A percentile compares a stretch with the other conserved stretches of the same genome.
Conservation (phyloP, 1,140 invertebrate genomes). For the Asbolus verrucosus region DNA sequence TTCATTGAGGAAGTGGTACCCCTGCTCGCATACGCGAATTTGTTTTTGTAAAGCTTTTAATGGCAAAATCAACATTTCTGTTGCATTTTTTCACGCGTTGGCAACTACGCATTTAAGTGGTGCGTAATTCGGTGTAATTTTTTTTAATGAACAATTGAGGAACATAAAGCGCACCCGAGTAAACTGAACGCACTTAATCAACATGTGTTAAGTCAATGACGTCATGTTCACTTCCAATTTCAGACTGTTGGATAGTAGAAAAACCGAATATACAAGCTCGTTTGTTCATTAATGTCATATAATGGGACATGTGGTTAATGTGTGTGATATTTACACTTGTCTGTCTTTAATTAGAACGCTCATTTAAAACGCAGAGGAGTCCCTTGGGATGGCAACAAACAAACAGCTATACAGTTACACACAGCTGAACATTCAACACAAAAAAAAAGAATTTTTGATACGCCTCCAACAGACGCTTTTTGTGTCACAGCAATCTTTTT, state of each 20-base stretch:
- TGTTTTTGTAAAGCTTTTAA: background rate
- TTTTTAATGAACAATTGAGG: background rate
- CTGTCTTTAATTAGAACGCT: slow-evolving; percentile 42
- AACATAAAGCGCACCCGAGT: background rate
- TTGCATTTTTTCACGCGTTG: too few species aligned
- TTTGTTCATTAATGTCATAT: slow-evolving; percentile 42
- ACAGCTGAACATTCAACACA: background rate
- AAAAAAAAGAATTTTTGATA: background rate
- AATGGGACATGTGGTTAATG: slow-evolving; percentile 47
- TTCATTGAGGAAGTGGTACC: slow-evolving; percentile 23
- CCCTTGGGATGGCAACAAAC: slow-evolving; percentile 16
- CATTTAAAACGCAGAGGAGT: slow-evolving; percentile 26
- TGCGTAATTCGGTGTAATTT: slow-evolving; percentile 9
- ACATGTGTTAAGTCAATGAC: slow-evolving; percentile 45
- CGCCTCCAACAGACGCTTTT: background rate
- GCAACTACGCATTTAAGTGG: too few species aligned
- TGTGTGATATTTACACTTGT: slow-evolving; percentile 44
- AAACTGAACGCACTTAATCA: slow-evolving; percentile 43
- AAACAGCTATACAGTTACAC: slow-evolving; percentile 2
- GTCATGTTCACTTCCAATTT: slow-evolving; percentile 41
- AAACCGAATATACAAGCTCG: slow-evolving; percentile 16
- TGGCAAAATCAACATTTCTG: background rate
- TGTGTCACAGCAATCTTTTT: too few species aligned
- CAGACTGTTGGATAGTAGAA: too few species aligned
- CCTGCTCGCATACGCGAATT: too few species aligned